A percentile compares a stretch with the other conserved stretches of the same genome.
Conservation (phyloP, 1,140 invertebrate species). For the Drosophila sproati region DNA sequence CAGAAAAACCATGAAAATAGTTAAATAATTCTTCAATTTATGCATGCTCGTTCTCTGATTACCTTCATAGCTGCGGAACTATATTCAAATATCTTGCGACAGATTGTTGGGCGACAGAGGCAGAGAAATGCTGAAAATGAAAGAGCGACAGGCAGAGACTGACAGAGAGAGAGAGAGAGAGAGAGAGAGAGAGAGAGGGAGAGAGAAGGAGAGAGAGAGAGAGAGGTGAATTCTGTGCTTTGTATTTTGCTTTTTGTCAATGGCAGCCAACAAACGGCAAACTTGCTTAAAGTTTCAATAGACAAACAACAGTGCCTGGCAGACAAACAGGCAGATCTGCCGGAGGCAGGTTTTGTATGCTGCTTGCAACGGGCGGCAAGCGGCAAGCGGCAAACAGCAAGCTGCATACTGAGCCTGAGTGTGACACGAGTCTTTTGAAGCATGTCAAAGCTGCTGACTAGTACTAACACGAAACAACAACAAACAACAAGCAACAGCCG, state of each 20-base stretch:
- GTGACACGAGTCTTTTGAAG: conserved; percentile 73
- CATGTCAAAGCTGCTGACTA: conserved; percentile 71
- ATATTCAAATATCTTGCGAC: conserved; percentile 40
- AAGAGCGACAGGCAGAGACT: neutral
- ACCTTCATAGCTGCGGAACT: conserved; percentile 24
- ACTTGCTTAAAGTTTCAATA: conserved; percentile 81
- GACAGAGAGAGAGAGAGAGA: neutral
- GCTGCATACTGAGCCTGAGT: conserved; percentile 35
- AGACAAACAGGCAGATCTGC: conserved; percentile 30
- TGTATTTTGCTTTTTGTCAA: conserved; percentile 26
- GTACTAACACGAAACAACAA: conserved; percentile 42
- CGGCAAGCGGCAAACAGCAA: neutral
- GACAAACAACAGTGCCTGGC: conserved; percentile 71
- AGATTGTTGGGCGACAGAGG: conserved; percentile 20
- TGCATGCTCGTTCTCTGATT: conserved; percentile 10
- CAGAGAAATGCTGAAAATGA: neutral
- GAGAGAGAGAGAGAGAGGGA: neutral
- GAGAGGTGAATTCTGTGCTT: conserved; percentile 11
- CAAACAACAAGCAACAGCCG: neutral
- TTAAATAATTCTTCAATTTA: conserved; percentile 22
- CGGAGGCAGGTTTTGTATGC: conserved; percentile 8
- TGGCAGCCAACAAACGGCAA: conserved; percentile 49
- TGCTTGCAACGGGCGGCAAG: conserved; percentile 18
- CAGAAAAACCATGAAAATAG: conserved; percentile 1
- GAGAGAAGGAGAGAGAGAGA: neutral